phyloP scores from a whole-genome alignment of 1,140 invertebrate species.

The Oryzaephilus surinamensis region DNA sequence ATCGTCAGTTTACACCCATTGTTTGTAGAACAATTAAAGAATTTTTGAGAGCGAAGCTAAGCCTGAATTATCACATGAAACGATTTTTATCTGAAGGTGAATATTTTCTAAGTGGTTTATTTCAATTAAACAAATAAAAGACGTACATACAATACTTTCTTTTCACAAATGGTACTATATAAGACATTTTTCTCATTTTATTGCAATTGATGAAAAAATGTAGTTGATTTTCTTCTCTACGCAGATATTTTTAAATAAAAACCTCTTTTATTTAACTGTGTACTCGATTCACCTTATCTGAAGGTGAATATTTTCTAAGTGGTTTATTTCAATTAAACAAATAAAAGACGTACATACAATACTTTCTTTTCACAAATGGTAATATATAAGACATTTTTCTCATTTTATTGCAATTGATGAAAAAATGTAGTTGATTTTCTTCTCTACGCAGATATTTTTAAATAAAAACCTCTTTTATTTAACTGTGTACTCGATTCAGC shows the following conservation, averaged over 20 bases:
- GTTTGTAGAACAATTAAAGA: slow-evolving; percentile 14
- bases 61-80: slow-evolving; percentile 6
- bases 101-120: slow-evolving; percentile 8
- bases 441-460: too few species aligned
- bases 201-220: too few species aligned
- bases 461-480: too few species aligned
- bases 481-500: too few species aligned
- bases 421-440: too few species aligned
- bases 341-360: slow-evolving; percentile 4
- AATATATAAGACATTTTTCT: too few species aligned
- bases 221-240: too few species aligned
- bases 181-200: too few species aligned
- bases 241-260: too few species aligned
- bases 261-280: too few species aligned
- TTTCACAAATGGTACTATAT: slow-evolving; percentile 2
- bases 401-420: too few species aligned
- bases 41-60: slow-evolving; percentile 14
- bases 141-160: slow-evolving; percentile 6
- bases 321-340: slow-evolving; percentile 6
- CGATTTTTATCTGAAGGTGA: slow-evolving; percentile 8
- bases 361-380: slow-evolving; percentile 6
- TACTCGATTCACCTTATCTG: too few species aligned
- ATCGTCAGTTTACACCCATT: slow-evolving; percentile 6
- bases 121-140: slow-evolving; percentile 7
- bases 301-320: slow-evolving; percentile 8